Evolutionary conservation across 2,113 vertebrate genomes (phyloP), one percentile per base, ranked within the genome.

Genomic region (Daphoenositta chrysoptera): DNA sequence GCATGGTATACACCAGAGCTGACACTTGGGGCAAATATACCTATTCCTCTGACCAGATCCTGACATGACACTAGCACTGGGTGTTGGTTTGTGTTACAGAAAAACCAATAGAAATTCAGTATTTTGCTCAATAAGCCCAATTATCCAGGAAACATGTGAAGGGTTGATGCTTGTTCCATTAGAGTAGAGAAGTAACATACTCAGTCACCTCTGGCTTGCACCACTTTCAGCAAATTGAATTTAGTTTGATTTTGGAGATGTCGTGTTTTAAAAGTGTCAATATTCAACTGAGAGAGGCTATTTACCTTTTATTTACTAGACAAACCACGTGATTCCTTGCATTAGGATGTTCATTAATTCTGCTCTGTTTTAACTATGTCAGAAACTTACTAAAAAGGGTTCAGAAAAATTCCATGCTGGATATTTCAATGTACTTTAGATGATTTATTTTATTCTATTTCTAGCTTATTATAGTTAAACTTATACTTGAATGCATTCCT

Each of bases 381-480:
- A 96, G 82, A 94, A 93, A 60, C 37, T 26, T 86, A 75, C 56
- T 77, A 37, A 88, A 83, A 88, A 76, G 39, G 5, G 30, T 90
- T 90, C 65, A 83, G 47, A 83, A 86, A 33, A 70, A 27, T 53
- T 81, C 68, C n/a, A 22, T 78, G 57, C n/a, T 56, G 84, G 48
- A 50, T 81, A 93, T 68, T 96, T 96, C 47, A 56, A 45, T 75
- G 65, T 84, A 70, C 64, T 81, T 92, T 39, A 86, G 83, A 56
- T 10, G 1, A 88, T 90, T 90, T 90, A 72, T 97, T 95, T 89
- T 80, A 42, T 93, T 94, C 68, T 95, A 63, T 76, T 75, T 90
- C 27, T 68, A 87, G 56, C n/a, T 71, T 88, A 72, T 78, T 91
- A 65, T 88, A 64, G 86, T 93, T 93, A 60, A 93, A 84, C 26